phyloP scores from a whole-genome alignment of 2,113 vertebrate species.

The Alligator sinensis region DNA sequence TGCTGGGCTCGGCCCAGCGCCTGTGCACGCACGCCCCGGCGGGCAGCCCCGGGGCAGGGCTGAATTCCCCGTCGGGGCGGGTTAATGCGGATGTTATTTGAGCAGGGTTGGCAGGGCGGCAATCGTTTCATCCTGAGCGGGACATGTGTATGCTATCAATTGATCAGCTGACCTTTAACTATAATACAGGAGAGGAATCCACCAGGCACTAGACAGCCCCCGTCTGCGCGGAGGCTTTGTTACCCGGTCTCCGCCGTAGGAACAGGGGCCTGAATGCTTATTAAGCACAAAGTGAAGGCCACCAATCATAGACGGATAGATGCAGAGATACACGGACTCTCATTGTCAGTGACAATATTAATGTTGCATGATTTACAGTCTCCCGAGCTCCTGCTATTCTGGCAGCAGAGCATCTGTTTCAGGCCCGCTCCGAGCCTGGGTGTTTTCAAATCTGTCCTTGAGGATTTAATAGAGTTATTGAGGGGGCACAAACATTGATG shows the following conservation, averaged over 20 bases:
- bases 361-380: conserved; percentile 79
- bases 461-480: conserved; percentile 70
- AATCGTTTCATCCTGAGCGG: neutral
- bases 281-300: conserved; percentile 75
- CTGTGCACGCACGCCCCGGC: accelerated
- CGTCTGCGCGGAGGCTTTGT: neutral
- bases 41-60: neutral
- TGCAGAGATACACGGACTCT: conserved; percentile 74
- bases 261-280: conserved; percentile 27
- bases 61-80: accelerated
- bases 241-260: accelerated
- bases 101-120: neutral
- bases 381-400: neutral
- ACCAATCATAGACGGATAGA: conserved; percentile 73
- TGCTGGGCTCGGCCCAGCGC: neutral
- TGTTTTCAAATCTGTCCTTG: conserved; percentile 76
- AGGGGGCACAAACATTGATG: conserved; percentile 60
- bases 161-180: conserved; percentile 32
- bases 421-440: conserved; percentile 23
- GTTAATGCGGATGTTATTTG: neutral
- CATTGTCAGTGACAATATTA: conserved; percentile 77
- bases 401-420: conserved; percentile 51
- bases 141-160: neutral
- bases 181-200: conserved; percentile 18
- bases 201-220: accelerated